Evolutionary conservation across 2,888 invertebrate genomes (phyloP), one percentile per base, ranked within the genome.

Genomic region (Rhimphoctona megacephalus): DNA sequence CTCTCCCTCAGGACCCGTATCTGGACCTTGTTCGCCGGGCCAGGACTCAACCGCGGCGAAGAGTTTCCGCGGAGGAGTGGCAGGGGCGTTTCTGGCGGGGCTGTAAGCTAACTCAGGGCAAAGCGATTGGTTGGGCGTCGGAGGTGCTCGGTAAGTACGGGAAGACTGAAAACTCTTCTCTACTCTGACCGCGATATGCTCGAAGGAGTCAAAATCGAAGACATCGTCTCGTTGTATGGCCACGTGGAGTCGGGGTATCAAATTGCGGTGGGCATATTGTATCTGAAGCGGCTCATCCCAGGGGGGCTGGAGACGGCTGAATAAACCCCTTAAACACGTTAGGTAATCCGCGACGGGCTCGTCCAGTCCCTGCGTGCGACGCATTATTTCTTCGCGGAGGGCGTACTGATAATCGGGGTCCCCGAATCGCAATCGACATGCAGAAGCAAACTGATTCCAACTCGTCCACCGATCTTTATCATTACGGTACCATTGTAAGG

Each of bases 401-500:
- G 74, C 66, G 14, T 43, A 43, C 11, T 43, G 43, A 11, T 43
- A 43, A 11, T 43, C 43, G 2, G 43, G 43, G 9, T 76, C 82
- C 1, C 69, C 82, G 57, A 80, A 80, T 0, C 80, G 43, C 0
- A 22, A 0, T 1, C 61, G 61, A 6, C 80, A 80, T 6, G 80
- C 80, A 1, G 80, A 19, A 11, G n/a, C 17, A 19, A 78, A 78
- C 5, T 78, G 36, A 0, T 8, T 6, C 66, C 67, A 78, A n/a
- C 36, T 36, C 0, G n/a, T 78, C 66, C 78, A 67, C 7, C 66
- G 49, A 9, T 22, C 33, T 4, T 64, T 69, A 19, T 81, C 85
- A 7, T 54, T 61, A 0, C 46, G 46, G 46, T 67, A 83, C 83
- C 83, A 83, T 6, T 66, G 78, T 0, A 83, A 36, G 0, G 83